Base-by-base conservation (phyloP, 2,797 vertebrate species). In the Erithacus rubecula region DNA sequence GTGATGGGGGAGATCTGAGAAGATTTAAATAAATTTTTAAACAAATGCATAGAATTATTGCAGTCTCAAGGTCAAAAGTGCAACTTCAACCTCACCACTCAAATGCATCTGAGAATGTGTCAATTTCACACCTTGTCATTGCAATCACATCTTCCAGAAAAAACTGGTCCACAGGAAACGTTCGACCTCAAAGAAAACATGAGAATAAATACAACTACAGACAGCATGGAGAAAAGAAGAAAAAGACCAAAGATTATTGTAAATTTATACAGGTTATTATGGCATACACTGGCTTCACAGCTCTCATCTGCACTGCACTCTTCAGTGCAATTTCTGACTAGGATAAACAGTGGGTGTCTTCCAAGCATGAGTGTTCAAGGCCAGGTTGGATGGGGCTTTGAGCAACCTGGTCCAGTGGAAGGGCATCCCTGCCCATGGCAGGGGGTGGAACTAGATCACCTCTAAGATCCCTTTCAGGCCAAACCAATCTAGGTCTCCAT, bases 161-260 rank as follows among this genome's bases (percentile, higher is more conserved):
- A 96, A 99, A 99, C 92, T 99, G 99, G 93, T 99, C 99, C 58
- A 99, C 99, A 32, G 99, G 99, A 96, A 99, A 99, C 0, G 99
- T 99, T 47, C 98, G 98, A n/a, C 99, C 99, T 99, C 85, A 75
- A 96, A 83, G 90, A 90, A 88, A 95, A 93, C 32, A 15, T 4
- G 9, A 76, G 49, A 89, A 44, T 69, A 81, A 87, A 89, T n/a
- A 39, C 17, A 36, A 32, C 15, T n/a, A 32, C 20, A 53, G 16
- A 3, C 9, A 83, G 47, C 32, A 39, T 0, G 1, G 18, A 65
- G 39, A 60, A 34, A 58, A 79, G 18, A 62, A 16, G 55, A 23
- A 75, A 52, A 63, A 81, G 14, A 19, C 22, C 49, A 36, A 52
- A 81, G 36, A 37, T 41, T 13, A 23, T 5, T 49, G 62, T 12